These are phyloP conservation scores for Triops cancriformis DNA, from an alignment of 1,140 invertebrate genomes.

Conservation along the genomic window DNA sequence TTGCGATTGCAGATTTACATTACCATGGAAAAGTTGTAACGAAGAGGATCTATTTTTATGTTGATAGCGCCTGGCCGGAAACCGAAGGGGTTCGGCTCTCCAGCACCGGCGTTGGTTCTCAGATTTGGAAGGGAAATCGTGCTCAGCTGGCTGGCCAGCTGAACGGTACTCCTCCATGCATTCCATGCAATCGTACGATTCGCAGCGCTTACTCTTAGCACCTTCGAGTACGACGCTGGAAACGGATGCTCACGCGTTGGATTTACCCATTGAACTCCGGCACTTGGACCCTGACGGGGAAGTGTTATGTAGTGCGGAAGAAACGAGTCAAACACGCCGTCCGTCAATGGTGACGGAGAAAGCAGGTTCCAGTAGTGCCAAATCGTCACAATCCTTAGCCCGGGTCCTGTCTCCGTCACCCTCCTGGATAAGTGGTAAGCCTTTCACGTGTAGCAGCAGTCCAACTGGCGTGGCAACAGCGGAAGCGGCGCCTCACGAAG, in stretches of 20 bases:
- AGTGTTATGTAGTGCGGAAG: constrained; percentile 17
- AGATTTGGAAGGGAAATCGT: constrained; percentile 48
- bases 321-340: constrained; percentile 3
- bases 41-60: constrained; percentile 1
- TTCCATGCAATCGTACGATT: constrained; percentile 23
- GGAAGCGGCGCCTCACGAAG: background rate
- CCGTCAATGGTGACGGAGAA: constrained; percentile 19
- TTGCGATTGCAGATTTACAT: no score
- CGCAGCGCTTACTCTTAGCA: constrained; percentile 18
- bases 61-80: constrained; percentile 61
- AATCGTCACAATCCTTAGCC: background rate
- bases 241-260: constrained; percentile 52
- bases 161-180: constrained; percentile 42
- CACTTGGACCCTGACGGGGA: constrained; percentile 60
- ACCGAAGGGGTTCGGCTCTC: constrained; percentile 47
- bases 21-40: background rate
- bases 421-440: constrained; percentile 29
- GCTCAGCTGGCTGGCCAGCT: constrained; percentile 45
- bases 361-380: background rate
- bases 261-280: constrained; percentile 79
- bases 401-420: background rate
- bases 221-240: constrained; percentile 14
- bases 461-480: background rate
- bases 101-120: constrained; percentile 62
- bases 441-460: constrained; percentile 27